Evolutionary conservation across 2,113 vertebrate genomes (phyloP), one percentile per base, ranked within the genome.

Genomic region (Cisticola juncidis): DNA sequence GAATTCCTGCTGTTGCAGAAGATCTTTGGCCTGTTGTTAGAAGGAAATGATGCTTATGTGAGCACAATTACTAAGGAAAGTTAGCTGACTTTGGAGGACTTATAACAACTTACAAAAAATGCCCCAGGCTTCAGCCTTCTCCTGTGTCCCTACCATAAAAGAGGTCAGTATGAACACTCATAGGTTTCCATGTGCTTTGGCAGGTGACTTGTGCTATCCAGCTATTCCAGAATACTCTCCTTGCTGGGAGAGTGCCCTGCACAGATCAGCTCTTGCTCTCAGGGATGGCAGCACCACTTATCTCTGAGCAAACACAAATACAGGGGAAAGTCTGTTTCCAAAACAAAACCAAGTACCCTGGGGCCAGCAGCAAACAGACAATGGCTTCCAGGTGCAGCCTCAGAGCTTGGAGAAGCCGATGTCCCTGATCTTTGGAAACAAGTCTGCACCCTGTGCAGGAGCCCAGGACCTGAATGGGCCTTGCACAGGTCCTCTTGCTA

Each of bases 1-100:
- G 81, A 96, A 94, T 54, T 91, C 87, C 81, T 91, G 86, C 89
- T 92, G 72, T 53, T 96, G 92, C 91, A 92, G 76, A 91, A 90
- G 82, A 96, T 96, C 72, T 95, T 85, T 21, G 20, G 91, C 91
- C 79, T 70, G 84, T 83, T 91, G 68, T 93, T 93, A 85, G 87
- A 95, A 90, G 62, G 72, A 92, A 97, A 95, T 92, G 44, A 54
- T 93, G 91, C 81, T 94, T 94, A 91, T 25, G 70, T 44, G 78
- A 95, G 83, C 87, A 94, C 58, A 95, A 87, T 54, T 82, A 69
- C 58, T 36, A 90, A 29, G 1, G 5, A 66, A 87, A 91, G 58
- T 83, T 69, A 90, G 50, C 33, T 85, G 62, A 88, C 50, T 95
- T 95, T 23, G 71, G 40, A 86, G 54, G 78, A 90, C 71, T 61